phyloP scores from a whole-genome alignment of 2,113 vertebrate species.

The Plestiodon gilberti region DNA sequence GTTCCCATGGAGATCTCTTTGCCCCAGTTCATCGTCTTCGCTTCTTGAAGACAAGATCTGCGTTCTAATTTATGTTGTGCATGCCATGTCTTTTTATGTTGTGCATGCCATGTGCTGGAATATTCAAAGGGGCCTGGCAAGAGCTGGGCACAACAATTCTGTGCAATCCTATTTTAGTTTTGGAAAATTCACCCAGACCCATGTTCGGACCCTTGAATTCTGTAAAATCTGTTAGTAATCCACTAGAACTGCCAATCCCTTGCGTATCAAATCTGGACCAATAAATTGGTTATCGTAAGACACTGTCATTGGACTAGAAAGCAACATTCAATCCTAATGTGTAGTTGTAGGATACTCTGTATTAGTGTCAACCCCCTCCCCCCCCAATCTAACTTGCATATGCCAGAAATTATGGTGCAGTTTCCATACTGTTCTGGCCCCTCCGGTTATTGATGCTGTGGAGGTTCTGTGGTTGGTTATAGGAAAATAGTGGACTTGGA shows the following conservation, averaged over 20 bases:
- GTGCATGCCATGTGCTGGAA: neutral
- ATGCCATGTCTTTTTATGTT: neutral
- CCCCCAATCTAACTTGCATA: neutral
- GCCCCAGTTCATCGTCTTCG: neutral
- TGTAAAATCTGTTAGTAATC: no score
- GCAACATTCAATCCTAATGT: no score
- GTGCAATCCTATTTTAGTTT: neutral
- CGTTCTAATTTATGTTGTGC: neutral
- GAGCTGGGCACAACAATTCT: fast-evolving
- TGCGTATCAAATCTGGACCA: no score
- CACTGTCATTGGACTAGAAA: no score
- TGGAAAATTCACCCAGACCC: neutral
- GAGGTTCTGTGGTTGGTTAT: neutral
- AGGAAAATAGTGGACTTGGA: no score
- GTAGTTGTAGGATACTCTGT: no score
- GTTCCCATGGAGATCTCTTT: constrained; percentile 38
- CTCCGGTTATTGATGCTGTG: neutral
- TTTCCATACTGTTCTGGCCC: neutral
- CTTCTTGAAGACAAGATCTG: neutral
- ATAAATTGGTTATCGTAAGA: no score
- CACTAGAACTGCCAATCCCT: no score
- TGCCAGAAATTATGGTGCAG: neutral
- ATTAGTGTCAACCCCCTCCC: no score
- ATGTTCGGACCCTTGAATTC: neutral
- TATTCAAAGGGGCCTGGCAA: neutral